Conservation (phyloP, 1,140 invertebrate species). For the Cydia fagiglandana region DNA sequence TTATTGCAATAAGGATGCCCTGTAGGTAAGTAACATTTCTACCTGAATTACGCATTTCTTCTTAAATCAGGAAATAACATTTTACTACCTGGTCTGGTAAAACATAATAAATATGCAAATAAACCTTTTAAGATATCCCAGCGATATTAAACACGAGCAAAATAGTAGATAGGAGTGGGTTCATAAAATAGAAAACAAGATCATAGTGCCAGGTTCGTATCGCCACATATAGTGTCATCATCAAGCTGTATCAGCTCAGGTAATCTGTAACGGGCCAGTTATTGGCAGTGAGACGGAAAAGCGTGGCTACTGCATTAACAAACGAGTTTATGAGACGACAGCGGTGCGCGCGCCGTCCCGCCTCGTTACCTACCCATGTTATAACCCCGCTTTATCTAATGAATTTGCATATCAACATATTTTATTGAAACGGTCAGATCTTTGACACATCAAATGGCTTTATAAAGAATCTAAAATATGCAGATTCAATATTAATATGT, state of each 20-base stretch:
- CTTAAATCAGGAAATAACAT: not conserved
- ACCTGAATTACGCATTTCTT: not conserved
- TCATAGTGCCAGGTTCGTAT: slow-evolving; percentile 15
- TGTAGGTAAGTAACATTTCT: not conserved
- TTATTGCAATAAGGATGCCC: slow-evolving; percentile 1
- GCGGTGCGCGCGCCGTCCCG: slow-evolving; percentile 18
- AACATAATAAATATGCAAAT: slow-evolving; percentile 5
- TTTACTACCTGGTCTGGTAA: not conserved
- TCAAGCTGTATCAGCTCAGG: slow-evolving; percentile 2
- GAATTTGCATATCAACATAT: slow-evolving; percentile 64
- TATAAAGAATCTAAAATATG: slow-evolving; percentile 55
- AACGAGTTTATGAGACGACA: slow-evolving; percentile 46
- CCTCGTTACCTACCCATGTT: slow-evolving; percentile 27
- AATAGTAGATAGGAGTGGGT: not conserved
- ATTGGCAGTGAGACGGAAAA: slow-evolving; percentile 38
- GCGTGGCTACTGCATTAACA: slow-evolving; percentile 38
- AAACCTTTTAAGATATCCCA: not conserved
- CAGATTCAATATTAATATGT: slow-evolving; percentile 36
- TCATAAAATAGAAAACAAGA: slow-evolving; percentile 16
- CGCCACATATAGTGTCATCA: slow-evolving; percentile 13
- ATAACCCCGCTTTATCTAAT: slow-evolving; percentile 54
- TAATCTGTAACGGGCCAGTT: slow-evolving; percentile 34
- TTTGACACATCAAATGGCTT: slow-evolving; percentile 62
- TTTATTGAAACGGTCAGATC: slow-evolving; percentile 51
- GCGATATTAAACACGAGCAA: not conserved